A percentile compares a stretch with the other conserved stretches of the same genome.
These are phyloP conservation scores for Polyodon spathula DNA, from an alignment of 2,113 vertebrate species.

Conservation along the genomic window DNA sequence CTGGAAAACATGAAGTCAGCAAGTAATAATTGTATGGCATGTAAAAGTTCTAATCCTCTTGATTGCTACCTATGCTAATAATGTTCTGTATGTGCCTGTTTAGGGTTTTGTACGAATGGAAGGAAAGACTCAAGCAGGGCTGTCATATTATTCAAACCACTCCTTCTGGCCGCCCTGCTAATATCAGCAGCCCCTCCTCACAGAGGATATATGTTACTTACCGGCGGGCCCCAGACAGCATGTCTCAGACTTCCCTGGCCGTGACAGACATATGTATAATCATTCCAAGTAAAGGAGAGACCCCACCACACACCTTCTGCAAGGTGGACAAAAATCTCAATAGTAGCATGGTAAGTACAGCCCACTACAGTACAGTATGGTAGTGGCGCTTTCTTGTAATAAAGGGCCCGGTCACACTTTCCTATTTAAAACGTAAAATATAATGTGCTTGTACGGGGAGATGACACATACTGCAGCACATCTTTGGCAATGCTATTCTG, in stretches of 20 bases:
- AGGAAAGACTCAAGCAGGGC: conserved; percentile 87
- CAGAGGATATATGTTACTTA: conserved; percentile 91
- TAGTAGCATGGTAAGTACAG: conserved; percentile 86
- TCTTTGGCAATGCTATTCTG: no score
- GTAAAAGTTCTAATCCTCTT: neutral
- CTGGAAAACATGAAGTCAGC: no score
- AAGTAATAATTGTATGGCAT: no score
- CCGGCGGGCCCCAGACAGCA: conserved; percentile 78
- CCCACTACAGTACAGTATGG: neutral
- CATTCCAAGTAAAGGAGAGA: conserved; percentile 88
- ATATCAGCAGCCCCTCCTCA: conserved; percentile 83
- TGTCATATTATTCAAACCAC: conserved; percentile 93
- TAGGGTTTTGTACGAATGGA: conserved; percentile 92
- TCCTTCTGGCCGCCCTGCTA: conserved; percentile 81
- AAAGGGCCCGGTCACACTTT: no score
- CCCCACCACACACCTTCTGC: conserved; percentile 93
- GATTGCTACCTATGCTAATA: no score
- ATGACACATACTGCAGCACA: no score
- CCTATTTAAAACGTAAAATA: no score
- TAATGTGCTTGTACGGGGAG: no score
- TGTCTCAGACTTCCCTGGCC: conserved; percentile 79
- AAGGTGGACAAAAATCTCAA: conserved; percentile 96
- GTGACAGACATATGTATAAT: conserved; percentile 95
- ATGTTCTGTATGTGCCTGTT: conserved; percentile 11
- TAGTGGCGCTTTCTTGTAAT: neutral